A percentile compares a stretch with the other conserved stretches of the same genome.
Conservation (phyloP, 1,140 invertebrate species). For the Belonocnema kinseyi region DNA sequence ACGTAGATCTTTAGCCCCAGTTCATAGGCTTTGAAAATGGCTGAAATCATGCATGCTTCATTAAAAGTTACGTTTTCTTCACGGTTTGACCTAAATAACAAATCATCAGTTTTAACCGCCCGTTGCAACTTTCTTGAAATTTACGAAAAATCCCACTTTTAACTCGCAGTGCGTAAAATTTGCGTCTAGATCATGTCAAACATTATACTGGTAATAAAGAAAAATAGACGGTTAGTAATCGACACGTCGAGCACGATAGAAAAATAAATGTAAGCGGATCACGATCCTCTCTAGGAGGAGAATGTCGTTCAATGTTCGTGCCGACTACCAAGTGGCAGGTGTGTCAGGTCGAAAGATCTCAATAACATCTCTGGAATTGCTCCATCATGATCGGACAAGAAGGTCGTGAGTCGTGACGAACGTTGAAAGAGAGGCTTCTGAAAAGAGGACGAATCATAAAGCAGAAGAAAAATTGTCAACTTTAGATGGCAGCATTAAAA, state of each 20-base stretch:
- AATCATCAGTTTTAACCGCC: too few relatives aligned
- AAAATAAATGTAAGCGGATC: constrained; percentile 29
- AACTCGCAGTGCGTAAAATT: neutral
- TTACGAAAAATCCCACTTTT: too few relatives aligned
- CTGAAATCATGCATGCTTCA: too few relatives aligned
- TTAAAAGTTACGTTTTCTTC: too few relatives aligned
- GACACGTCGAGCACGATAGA: neutral
- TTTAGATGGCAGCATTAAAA: too few relatives aligned
- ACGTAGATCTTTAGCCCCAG: too few relatives aligned
- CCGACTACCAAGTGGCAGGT: constrained; percentile 28
- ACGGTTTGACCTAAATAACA: too few relatives aligned
- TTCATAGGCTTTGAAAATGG: too few relatives aligned
- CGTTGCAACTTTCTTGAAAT: too few relatives aligned
- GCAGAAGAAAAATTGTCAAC: too few relatives aligned
- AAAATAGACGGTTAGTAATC: neutral
- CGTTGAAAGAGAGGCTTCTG: neutral
- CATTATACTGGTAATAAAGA: neutral
- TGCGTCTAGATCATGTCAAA: neutral
- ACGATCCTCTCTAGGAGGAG: constrained; percentile 18
- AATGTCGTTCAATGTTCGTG: constrained; percentile 22
- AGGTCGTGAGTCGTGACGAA: neutral
- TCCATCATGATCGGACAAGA: constrained; percentile 18
- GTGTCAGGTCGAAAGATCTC: constrained; percentile 20
- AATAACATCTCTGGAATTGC: constrained; percentile 10
- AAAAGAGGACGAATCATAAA: neutral